Evolutionary conservation across 2,113 vertebrate species (phyloP), one percentile per base, ranked within the genome.

Genomic region (Lampris megalopsis): DNA sequence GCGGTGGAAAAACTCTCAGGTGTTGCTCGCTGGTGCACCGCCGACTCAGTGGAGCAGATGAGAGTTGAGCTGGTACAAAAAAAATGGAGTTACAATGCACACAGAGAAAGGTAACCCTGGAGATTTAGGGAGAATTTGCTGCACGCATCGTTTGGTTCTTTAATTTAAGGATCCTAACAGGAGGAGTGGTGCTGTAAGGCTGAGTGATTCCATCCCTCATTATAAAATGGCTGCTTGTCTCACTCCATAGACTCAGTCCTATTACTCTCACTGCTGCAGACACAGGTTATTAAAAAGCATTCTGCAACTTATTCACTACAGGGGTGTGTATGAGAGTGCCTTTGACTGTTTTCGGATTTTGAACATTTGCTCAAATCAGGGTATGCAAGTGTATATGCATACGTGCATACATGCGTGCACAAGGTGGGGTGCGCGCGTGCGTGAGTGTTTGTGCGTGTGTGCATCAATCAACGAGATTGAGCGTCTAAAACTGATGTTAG

Each of bases 91-190:
- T 82, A 79, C 87, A 93, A 91, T 92, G 90, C 78, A 82, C 86
- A 74, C 79, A 85, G 80, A 86, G 85, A 79, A 87, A 77, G 81
- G 84, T 76, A 91, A 81, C 91, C 90, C 89, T 82, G 84, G 93
- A 93, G 92, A 90, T 90, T 92, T 89, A 77, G 87, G 85, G 85
- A 89, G 85, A 90, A 92, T 93, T 88, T 91, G 82, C 86, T 91
- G 78, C 92, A 95, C 77, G 92, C 93, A 92, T 92, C 85, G 90
- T 94, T 95, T 93, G 85, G 86, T 92, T 89, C 93, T 94, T 93
- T 95, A 94, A 95, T 95, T 95, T 94, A 93, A 88, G 90, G 84
- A 92, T 93, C 83, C 92, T 89, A 88, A 92, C 90, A 91, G 87
- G 86, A 92, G 83, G 88, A 93, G 88, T 80, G 79, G 77, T 73